Evolutionary conservation across 2,888 invertebrate genomes (phyloP).

Genomic region (Pristionchus mayeri): DNA sequence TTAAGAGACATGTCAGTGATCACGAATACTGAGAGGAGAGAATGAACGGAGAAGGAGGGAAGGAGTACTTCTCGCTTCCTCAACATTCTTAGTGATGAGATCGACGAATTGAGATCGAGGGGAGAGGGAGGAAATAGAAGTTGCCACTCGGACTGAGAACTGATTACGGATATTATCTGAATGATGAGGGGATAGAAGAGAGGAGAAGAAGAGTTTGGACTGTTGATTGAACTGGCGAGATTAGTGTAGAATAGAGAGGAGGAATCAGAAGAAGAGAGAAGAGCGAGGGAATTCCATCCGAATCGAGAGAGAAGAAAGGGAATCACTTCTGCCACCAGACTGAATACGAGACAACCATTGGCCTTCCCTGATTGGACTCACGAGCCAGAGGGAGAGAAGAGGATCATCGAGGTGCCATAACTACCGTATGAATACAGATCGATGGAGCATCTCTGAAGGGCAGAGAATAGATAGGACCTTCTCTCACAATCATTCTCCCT

Average conservation of each 20-base stretch:
- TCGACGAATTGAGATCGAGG: neutral
- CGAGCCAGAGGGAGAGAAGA: conserved; percentile 40
- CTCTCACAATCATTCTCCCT: too few species aligned
- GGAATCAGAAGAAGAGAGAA: conserved; percentile 3
- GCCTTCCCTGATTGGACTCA: neutral
- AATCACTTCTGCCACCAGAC: neutral
- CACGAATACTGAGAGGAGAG: conserved; percentile 1
- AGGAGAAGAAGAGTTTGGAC: neutral
- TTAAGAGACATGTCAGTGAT: conserved; percentile 25
- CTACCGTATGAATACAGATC: conserved; percentile 31
- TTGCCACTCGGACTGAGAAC: conserved; percentile 27
- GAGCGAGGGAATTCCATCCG: conserved; percentile 36
- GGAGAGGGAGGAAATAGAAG: neutral
- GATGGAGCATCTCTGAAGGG: conserved; percentile 32
- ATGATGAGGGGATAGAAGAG: neutral
- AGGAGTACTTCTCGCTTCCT: conserved; percentile 38
- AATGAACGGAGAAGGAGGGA: too few species aligned
- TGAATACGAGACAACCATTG: neutral
- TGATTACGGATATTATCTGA: conserved; percentile 5
- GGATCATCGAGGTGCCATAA: conserved; percentile 20
- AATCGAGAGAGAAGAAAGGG: neutral
- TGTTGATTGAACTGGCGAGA: neutral
- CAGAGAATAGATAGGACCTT: neutral
- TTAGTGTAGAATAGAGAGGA: neutral
- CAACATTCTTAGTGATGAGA: neutral